Evolutionary conservation across 2,113 vertebrate genomes (phyloP), one percentile per base, ranked within the genome.

Genomic region (Mesoclemmys tuberculata): DNA sequence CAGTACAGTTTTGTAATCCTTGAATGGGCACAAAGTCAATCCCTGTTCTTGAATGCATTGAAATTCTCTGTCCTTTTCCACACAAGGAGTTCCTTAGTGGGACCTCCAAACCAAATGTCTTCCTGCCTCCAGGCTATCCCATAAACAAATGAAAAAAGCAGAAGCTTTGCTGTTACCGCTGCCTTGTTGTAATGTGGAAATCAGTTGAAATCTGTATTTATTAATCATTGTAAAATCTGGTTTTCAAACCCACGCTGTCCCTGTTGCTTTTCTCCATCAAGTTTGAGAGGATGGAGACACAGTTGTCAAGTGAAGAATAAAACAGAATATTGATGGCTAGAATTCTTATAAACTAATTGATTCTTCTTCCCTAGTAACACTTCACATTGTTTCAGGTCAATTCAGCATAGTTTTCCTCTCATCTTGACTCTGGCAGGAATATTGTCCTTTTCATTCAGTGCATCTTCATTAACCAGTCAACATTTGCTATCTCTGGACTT

Each of bases 371-470:
- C 35, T 0, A 8, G 83, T 13, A 84, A n/a, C 75, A 6, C 29
- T 64, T 12, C 74, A 8, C 64, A 0, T 0, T 0, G 0, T 49
- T 44, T 52, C 2, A 3, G 6, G 78, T 81, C 44, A 0, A 0
- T 74, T 61, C 8, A 75, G 18, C 35, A 90, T 85, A 84, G 48
- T 58, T 82, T 56, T 90, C 10, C 48, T 21, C 6, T 21, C 0
- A 0, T 16, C 14, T 1, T 1, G 29, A 7, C 54, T 51, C 29
- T 35, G 19, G 29, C 31, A 5, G 44, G 22, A 54, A 31, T 52
- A 11, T 22, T 29, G 11, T 38, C 12, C 11, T 29, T 26, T 52
- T 35, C 55, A 0, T 0, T 64, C 0, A 0, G 55, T 68, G 16
- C 4, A 0, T 0, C 61, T 82, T 14, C 56, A 18, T 41, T 26